These are phyloP conservation scores for Nannospalax galili DNA, from an alignment of 2,113 vertebrate genomes.

Conservation along the genomic window DNA sequence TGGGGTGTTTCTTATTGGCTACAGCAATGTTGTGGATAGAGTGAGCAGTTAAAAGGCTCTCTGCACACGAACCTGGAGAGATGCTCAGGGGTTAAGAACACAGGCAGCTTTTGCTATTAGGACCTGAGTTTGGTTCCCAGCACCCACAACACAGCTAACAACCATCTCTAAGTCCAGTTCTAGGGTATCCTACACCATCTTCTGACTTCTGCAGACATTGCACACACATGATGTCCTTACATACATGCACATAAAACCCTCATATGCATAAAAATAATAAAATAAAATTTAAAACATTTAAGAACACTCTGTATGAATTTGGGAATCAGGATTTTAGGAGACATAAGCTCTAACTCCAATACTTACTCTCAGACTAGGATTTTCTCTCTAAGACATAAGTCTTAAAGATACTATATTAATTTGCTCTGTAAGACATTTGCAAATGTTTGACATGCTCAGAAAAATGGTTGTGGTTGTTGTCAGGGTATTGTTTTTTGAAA, in stretches of 20 bases:
- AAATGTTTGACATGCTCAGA: conserved; percentile 22
- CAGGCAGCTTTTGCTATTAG: too few relatives aligned
- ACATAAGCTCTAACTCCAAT: background rate
- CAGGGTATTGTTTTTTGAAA: background rate
- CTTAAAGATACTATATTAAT: conserved; percentile 31
- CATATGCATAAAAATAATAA: too few relatives aligned
- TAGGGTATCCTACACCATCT: too few relatives aligned
- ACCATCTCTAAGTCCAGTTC: too few relatives aligned
- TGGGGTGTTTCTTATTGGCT: background rate
- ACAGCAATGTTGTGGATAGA: background rate
- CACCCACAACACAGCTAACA: too few relatives aligned
- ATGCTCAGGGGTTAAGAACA: too few relatives aligned
- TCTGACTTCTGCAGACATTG: too few relatives aligned
- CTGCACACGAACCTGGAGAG: background rate
- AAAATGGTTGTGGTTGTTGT: conserved; percentile 31
- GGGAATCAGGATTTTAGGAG: background rate
- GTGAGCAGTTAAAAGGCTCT: background rate
- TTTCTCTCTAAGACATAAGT: background rate
- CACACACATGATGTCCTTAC: too few relatives aligned
- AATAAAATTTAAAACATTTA: too few relatives aligned
- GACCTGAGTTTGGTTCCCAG: too few relatives aligned
- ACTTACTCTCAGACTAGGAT: background rate
- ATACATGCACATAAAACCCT: too few relatives aligned
- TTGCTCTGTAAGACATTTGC: conserved; percentile 16
- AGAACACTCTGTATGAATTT: background rate